Conservation (phyloP, 2,113 vertebrate species). For the Ochotona curzoniae region DNA sequence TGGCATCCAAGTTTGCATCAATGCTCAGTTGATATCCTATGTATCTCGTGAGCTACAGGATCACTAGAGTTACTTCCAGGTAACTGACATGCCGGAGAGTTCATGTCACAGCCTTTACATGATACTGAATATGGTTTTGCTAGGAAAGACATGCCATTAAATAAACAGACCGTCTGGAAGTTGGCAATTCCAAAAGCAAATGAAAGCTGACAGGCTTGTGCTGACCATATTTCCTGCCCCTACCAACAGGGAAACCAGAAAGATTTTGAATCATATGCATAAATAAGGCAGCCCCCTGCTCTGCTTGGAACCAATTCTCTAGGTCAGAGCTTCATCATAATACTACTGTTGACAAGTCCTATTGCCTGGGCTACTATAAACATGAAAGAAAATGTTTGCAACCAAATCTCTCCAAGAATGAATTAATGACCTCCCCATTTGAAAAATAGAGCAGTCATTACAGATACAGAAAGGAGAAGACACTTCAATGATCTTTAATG, state of each 20-base stretch:
- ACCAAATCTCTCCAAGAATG: not conserved
- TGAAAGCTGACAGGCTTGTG: not conserved
- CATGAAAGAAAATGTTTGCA: not conserved
- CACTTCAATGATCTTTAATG: not conserved
- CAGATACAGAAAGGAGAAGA: not conserved
- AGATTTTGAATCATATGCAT: not conserved
- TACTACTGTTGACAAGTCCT: not conserved
- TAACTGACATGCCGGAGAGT: not conserved
- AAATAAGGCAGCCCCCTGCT: not conserved
- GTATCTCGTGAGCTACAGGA: not conserved
- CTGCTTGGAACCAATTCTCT: not conserved
- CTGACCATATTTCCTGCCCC: not conserved
- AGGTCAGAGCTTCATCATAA: not conserved
- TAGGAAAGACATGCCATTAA: not conserved
- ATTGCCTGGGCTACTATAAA: not conserved
- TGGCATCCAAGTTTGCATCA: not conserved
- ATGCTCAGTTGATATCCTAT: not conserved
- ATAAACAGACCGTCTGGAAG: not conserved
- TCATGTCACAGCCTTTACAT: not conserved
- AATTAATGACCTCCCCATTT: not conserved
- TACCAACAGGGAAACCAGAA: not conserved
- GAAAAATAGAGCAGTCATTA: not conserved
- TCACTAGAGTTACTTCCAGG: not conserved
- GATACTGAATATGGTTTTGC: not conserved
- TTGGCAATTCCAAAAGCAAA: not conserved